phyloP scores from a whole-genome alignment of 2,113 vertebrate genomes.

The Calyptomena viridis region DNA sequence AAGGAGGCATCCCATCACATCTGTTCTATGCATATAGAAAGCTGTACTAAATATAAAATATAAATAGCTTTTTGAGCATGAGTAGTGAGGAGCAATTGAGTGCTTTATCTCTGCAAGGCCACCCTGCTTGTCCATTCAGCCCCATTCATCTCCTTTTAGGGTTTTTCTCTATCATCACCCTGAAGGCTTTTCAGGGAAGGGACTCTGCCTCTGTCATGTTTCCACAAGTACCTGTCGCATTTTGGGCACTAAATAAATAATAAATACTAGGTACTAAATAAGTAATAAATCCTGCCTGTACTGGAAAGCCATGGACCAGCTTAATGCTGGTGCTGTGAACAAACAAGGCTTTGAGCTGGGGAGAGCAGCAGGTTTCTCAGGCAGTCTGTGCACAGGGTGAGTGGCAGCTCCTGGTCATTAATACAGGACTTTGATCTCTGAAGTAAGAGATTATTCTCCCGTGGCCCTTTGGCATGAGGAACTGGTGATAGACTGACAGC shows the following conservation, averaged over 20 bases:
- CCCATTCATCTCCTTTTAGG: not conserved
- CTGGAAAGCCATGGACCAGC: not conserved
- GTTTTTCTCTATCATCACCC: not conserved
- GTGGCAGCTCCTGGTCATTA: not conserved
- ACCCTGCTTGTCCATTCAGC: not conserved
- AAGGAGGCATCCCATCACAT: not conserved
- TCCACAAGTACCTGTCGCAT: not conserved
- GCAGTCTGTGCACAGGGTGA: not conserved
- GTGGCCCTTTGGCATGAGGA: not conserved
- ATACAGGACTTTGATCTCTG: slow-evolving; percentile 18
- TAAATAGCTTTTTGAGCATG: not conserved
- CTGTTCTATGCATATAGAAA: not conserved
- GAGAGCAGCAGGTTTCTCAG: not conserved
- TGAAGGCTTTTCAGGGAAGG: not conserved
- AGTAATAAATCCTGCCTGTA: not conserved
- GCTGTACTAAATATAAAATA: not conserved
- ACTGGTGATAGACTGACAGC: not conserved
- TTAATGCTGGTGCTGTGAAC: not conserved
- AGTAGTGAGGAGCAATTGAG: not conserved
- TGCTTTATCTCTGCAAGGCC: not conserved
- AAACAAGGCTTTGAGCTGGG: not conserved
- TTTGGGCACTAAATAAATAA: slow-evolving; percentile 1
- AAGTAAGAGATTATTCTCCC: not conserved
- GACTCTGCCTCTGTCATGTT: not conserved
- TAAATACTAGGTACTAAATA: not conserved